Percentiles rank a stretch among this genome's conserved stretches.
These are phyloP conservation scores for Chromoteleia sp. DNA, from an alignment of 2,888 invertebrate genomes.

Conservation along the genomic window DNA sequence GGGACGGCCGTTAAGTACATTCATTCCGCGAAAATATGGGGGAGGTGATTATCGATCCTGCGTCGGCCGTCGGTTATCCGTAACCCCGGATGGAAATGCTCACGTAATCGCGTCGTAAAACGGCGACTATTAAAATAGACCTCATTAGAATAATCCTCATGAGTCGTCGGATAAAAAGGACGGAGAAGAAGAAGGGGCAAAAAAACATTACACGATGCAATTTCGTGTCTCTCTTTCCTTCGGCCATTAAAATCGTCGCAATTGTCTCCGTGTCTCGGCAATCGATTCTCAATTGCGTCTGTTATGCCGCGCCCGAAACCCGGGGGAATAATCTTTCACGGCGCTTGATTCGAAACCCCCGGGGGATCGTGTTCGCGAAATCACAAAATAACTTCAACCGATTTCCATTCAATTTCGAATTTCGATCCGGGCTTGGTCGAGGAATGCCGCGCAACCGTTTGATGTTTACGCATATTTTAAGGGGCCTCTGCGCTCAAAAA, in stretches of 20 bases:
- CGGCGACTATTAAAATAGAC: conserved; percentile 49
- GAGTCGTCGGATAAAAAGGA: conserved; percentile 32
- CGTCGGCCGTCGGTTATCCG: conserved; percentile 29
- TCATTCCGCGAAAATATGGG: conserved; percentile 46
- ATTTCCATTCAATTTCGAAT: conserved; percentile 40
- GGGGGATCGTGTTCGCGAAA: conserved; percentile 38
- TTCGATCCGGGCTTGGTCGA: conserved; percentile 11
- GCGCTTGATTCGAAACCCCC: conserved; percentile 48
- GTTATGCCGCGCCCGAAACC: conserved; percentile 52
- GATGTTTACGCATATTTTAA: conserved; percentile 26
- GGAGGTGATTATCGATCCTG: conserved; percentile 48
- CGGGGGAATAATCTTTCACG: conserved; percentile 55
- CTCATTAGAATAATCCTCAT: conserved; percentile 66
- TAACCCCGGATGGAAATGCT: conserved; percentile 36
- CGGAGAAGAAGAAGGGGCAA: background rate
- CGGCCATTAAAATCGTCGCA: conserved; percentile 67
- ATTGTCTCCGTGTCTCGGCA: conserved; percentile 65
- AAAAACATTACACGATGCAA: conserved; percentile 47
- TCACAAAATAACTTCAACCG: conserved; percentile 42
- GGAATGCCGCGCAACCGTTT: background rate
- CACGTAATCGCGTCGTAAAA: conserved; percentile 47
- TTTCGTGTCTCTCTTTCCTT: conserved; percentile 29
- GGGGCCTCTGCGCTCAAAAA: background rate
- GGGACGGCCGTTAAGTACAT: conserved; percentile 46
- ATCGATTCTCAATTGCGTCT: conserved; percentile 66